phyloP scores from a whole-genome alignment of 2,797 vertebrate genomes.

The Trichosurus vulpecula region DNA sequence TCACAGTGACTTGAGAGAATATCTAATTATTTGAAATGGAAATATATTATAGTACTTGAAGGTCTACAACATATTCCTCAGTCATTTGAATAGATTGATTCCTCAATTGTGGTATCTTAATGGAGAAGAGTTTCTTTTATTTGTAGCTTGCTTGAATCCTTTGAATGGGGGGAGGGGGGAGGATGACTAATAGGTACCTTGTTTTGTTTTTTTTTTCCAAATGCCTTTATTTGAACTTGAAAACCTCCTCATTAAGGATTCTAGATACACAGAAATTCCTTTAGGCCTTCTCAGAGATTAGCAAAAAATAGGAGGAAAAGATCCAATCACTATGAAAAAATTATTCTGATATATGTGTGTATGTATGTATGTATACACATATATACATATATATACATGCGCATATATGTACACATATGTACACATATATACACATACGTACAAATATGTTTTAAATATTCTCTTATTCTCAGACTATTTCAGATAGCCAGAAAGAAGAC shows the following conservation, averaged over 20 bases:
- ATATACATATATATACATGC: no score
- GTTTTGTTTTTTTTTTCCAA: neutral
- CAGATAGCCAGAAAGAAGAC: neutral
- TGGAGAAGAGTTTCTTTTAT: neutral
- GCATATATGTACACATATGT: no score
- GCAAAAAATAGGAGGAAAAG: neutral
- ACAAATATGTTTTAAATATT: no score
- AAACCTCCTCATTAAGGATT: neutral
- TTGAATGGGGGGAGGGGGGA: neutral
- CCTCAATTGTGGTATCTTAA: neutral
- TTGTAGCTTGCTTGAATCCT: neutral
- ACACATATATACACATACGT: no score
- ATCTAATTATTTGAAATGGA: neutral
- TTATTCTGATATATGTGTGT: neutral
- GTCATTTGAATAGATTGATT: neutral
- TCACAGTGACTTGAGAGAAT: neutral
- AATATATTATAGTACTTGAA: constrained; percentile 31
- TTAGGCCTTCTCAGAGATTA: neutral
- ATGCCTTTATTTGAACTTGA: neutral
- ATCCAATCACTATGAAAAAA: neutral
- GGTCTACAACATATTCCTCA: neutral
- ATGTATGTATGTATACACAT: no score
- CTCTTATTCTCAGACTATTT: neutral
- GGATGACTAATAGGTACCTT: neutral
- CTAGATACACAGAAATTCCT: neutral